These are phyloP conservation scores for Helicoverpa armigera DNA, from an alignment of 1,140 invertebrate species.

Conservation along the genomic window DNA sequence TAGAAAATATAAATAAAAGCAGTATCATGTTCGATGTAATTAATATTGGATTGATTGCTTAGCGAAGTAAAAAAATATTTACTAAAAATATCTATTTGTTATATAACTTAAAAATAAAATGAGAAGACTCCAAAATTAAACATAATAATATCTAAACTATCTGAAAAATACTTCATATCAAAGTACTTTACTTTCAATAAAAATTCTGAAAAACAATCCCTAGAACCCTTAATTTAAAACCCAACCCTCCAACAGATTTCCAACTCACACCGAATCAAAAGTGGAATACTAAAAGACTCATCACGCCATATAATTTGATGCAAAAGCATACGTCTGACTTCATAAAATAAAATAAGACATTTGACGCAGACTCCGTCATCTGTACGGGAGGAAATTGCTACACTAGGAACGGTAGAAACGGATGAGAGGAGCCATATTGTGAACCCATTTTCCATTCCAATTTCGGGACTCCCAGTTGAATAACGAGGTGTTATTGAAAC, in stretches of 20 bases:
- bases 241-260: background rate
- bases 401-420: constrained; percentile 57
- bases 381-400: constrained; percentile 59
- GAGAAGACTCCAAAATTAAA: too few relatives aligned
- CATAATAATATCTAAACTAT: too few relatives aligned
- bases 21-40: too few relatives aligned
- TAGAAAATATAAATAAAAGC: too few relatives aligned
- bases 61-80: too few relatives aligned
- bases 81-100: too few relatives aligned
- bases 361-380: constrained; percentile 56
- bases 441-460: constrained; percentile 58
- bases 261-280: background rate
- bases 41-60: too few relatives aligned
- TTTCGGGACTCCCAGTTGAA: constrained; percentile 60
- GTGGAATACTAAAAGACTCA: constrained; percentile 35
- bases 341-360: constrained; percentile 62
- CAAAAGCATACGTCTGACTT: constrained; percentile 53
- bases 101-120: too few relatives aligned
- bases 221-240: background rate
- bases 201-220: too few relatives aligned
- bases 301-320: constrained; percentile 50
- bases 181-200: too few relatives aligned
- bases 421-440: constrained; percentile 57
- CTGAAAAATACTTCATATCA: too few relatives aligned
- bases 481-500: constrained; percentile 54